Evolutionary conservation across 1,140 invertebrate genomes (phyloP), one percentile per base, ranked within the genome.

Genomic region (Melanaphis sacchari): DNA sequence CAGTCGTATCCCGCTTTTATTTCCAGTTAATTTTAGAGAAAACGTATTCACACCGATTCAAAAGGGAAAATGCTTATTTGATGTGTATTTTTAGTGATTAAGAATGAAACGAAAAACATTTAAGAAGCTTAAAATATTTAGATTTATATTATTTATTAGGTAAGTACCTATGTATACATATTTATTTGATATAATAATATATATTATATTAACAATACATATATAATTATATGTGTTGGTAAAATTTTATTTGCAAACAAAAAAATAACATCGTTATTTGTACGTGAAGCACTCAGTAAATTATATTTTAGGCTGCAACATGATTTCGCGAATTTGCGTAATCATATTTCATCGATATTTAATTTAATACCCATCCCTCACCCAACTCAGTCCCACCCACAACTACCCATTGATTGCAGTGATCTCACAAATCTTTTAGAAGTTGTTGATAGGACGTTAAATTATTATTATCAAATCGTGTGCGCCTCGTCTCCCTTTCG

Each of bases 41-140:
- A 85, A 93, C 91, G 91, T 93, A 93, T 84, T 93, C 91, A 93
- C 88, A 89, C 91, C 49, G 81, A 85, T 93, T 93, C 91, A 93
- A 93, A 93, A 93, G 91, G 52, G 24, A 40, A 76, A 46, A 36
- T n/a, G 43, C 49, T 40, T 89, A 15, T 89, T 54, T 38, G 11
- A 82, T 59, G 11, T 92, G 81, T 92, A 84, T 82, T 49, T 49
- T 82, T 92, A 84, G 66, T 76, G 24, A 46, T 41, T 66, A 76
- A 40, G 41, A 91, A 91, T 59, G 46, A 91, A 43, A 81, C 2
- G 81, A 81, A 15, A 81, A 81, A 81, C 15, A 52, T 36, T 49
- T 24, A n/a, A 84, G 2, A 82, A 52, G 36, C 38, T 52, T 92
- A 84, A 40, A 40, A 41, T 31, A 82, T 36, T 52, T 91, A 82